Evolutionary conservation across 64 coral and sea anemone species (phyloP).

Genomic region (Pocillopora damicornis): DNA sequence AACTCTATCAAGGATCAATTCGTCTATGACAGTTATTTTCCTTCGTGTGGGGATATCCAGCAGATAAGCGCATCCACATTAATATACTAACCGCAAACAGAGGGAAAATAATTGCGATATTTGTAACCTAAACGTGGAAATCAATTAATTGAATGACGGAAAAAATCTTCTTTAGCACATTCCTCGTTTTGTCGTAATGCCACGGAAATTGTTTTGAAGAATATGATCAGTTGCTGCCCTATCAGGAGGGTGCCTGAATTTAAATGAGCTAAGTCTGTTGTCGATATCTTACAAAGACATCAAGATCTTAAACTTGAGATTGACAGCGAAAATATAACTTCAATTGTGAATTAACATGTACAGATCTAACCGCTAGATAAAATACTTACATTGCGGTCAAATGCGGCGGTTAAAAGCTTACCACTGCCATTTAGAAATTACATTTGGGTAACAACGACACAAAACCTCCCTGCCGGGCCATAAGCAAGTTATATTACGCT

Average conservation of each 20-base stretch:
- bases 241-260: background rate
- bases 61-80: background rate
- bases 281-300: background rate
- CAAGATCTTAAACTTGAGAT: background rate
- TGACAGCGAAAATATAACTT: background rate
- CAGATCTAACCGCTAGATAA: slow-evolving; percentile 1
- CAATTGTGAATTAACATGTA: slow-evolving; percentile 10
- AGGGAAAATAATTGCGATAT: slow-evolving; percentile 6
- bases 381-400: background rate
- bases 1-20: background rate
- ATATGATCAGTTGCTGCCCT: background rate
- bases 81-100: background rate
- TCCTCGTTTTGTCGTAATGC: background rate
- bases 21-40: background rate
- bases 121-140: background rate
- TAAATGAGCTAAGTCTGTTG: background rate
- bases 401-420: background rate
- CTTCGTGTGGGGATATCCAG: background rate
- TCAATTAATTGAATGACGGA: background rate
- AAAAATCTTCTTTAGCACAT: background rate
- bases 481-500: background rate
- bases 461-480: background rate
- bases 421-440: background rate
- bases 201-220: background rate
- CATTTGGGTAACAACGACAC: background rate